Conservation (phyloP, 2,113 vertebrate species). For the Tupaia tana region DNA sequence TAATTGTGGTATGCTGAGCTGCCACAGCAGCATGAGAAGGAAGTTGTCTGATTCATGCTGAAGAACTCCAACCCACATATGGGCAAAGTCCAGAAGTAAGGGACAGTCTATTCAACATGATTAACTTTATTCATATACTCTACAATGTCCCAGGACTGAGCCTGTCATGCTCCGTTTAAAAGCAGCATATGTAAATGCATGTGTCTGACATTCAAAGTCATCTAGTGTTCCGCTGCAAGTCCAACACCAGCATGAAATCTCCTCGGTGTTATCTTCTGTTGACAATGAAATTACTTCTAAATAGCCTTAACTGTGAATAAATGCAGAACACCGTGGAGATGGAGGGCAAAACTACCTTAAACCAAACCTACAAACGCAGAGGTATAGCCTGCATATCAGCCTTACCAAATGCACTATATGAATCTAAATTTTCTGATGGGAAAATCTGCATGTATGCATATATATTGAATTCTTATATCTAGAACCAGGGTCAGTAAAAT, state of each 20-base stretch:
- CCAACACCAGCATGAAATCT: not conserved
- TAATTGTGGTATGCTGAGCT: slow-evolving; percentile 56
- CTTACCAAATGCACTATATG: not conserved
- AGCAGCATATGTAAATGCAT: not conserved
- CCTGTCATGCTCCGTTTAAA: not conserved
- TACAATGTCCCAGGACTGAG: not conserved
- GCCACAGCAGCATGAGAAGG: slow-evolving; percentile 63
- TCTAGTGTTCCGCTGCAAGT: not conserved
- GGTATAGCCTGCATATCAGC: not conserved
- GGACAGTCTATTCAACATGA: slow-evolving; percentile 39
- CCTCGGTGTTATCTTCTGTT: not conserved
- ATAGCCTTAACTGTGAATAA: not conserved
- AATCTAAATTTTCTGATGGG: not conserved
- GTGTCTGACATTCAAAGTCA: not conserved
- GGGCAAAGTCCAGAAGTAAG: slow-evolving; percentile 49
- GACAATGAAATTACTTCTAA: slow-evolving; percentile 38
- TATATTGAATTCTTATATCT: not conserved
- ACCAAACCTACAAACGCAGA: not conserved
- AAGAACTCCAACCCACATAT: slow-evolving; percentile 62
- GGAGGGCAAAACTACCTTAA: not conserved
- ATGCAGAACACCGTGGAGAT: not conserved
- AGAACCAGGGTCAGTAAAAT: not conserved
- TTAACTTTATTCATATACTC: slow-evolving; percentile 25
- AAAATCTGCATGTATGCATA: not conserved
- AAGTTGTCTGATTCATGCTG: slow-evolving; percentile 61